A percentile compares a stretch with the other conserved stretches of the same genome.
Evolutionary conservation across 2,113 vertebrate species (phyloP).

Genomic region (Elephas maximus): DNA sequence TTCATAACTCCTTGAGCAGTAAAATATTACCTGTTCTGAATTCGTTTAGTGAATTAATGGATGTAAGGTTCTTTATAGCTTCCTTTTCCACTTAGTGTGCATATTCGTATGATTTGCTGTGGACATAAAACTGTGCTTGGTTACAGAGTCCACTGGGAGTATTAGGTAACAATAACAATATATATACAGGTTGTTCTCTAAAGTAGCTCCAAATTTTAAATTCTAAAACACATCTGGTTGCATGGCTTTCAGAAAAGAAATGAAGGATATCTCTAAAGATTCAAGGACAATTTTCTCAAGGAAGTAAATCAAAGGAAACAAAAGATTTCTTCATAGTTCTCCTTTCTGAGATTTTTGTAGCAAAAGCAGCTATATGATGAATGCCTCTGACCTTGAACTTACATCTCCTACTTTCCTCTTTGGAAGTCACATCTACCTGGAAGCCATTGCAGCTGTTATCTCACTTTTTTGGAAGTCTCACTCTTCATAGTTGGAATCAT

Average conservation of each 20-base stretch:
- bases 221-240: conserved; percentile 3
- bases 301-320: background rate
- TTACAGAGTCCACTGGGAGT: background rate
- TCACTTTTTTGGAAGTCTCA: background rate
- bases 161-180: background rate
- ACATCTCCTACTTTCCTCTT: fast-evolving
- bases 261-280: background rate
- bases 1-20: background rate
- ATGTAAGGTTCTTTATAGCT: conserved; percentile 15
- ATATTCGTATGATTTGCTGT: conserved; percentile 37
- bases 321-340: background rate
- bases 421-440: background rate
- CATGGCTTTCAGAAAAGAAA: background rate
- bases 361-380: background rate
- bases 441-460: background rate
- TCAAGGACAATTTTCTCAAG: background rate
- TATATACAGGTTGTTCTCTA: background rate
- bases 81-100: background rate
- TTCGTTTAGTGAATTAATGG: conserved; percentile 12
- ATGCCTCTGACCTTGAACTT: background rate
- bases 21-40: conserved; percentile 8
- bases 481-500: background rate
- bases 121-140: conserved; percentile 28
- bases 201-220: background rate
- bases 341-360: background rate